phyloP scores from a whole-genome alignment of 1,140 invertebrate species.

The Platorchestia sp. region DNA sequence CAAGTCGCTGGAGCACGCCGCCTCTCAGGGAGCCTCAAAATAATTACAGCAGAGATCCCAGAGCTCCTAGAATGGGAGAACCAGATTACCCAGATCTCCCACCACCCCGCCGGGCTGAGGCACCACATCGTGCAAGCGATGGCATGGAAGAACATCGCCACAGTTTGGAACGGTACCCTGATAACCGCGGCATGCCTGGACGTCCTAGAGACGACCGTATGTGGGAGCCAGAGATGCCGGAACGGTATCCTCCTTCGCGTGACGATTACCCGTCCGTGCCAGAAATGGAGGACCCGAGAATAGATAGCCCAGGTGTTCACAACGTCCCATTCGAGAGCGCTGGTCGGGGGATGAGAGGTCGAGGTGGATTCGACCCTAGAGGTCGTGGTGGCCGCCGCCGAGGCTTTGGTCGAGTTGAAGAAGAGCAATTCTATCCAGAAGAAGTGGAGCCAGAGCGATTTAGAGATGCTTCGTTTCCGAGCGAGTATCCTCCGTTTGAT shows the following conservation, averaged over 20 bases:
- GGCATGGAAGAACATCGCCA: neutral
- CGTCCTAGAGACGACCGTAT: conserved; percentile 25
- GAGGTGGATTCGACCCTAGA: conserved; percentile 58
- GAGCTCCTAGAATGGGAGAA: conserved; percentile 57
- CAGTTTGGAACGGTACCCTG: neutral
- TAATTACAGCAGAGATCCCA: neutral
- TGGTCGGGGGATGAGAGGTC: conserved; percentile 43
- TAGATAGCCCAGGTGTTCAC: conserved; percentile 56
- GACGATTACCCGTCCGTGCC: conserved; percentile 6
- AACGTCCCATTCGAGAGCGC: neutral
- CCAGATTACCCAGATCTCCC: conserved; percentile 3
- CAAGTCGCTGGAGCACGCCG: conserved; percentile 2
- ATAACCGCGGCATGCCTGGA: neutral
- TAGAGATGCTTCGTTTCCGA: neutral
- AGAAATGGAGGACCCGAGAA: conserved; percentile 46
- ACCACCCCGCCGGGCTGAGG: neutral
- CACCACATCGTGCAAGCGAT: neutral
- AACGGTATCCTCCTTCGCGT: neutral
- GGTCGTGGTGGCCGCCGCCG: conserved; percentile 58
- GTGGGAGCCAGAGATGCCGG: conserved; percentile 26
- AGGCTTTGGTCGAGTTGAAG: conserved; percentile 15
- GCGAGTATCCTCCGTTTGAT: conserved; percentile 75
- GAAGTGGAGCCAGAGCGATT: conserved; percentile 16
- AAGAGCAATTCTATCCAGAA: neutral
- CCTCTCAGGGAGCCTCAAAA: neutral